phyloP scores from a whole-genome alignment of 2,888 invertebrate genomes.

The Drosophila cognata region DNA sequence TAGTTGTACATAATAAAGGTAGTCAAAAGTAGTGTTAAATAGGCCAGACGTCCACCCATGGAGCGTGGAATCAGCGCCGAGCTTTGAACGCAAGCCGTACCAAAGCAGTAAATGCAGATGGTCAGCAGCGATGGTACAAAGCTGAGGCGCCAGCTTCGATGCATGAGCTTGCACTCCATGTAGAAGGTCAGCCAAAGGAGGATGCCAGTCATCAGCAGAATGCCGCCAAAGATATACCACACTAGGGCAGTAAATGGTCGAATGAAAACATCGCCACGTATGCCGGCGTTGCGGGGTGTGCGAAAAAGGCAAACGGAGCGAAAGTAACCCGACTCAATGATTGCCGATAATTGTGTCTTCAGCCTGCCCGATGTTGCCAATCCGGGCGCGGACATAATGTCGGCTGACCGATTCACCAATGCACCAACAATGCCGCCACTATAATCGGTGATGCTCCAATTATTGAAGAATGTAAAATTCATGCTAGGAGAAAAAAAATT shows the following conservation, averaged over 20 bases:
- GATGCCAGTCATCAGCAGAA: slow-evolving; percentile 80
- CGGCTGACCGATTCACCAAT: slow-evolving; percentile 65
- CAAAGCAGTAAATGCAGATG: slow-evolving; percentile 84
- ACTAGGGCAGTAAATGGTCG: slow-evolving; percentile 87
- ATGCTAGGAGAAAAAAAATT: slow-evolving; percentile 53
- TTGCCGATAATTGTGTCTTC: slow-evolving; percentile 40
- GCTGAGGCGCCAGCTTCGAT: slow-evolving; percentile 34
- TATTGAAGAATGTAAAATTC: slow-evolving; percentile 58
- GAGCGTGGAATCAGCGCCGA: slow-evolving; percentile 85
- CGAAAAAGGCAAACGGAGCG: slow-evolving; percentile 87
- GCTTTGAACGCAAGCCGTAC: slow-evolving; percentile 86
- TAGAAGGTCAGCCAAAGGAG: slow-evolving; percentile 83
- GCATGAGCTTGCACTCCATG: slow-evolving; percentile 64
- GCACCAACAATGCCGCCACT: slow-evolving; percentile 78
- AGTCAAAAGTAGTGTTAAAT: slow-evolving; percentile 74
- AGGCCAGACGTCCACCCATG: slow-evolving; percentile 83
- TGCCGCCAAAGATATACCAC: slow-evolving; percentile 86
- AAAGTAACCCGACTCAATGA: slow-evolving; percentile 72
- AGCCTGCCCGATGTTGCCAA: slow-evolving; percentile 60
- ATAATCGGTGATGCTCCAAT: slow-evolving; percentile 75
- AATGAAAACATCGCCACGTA: slow-evolving; percentile 87
- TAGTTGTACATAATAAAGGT: slow-evolving; percentile 87
- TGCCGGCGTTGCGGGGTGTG: slow-evolving; percentile 86
- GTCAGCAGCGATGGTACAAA: slow-evolving; percentile 79
- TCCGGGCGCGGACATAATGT: slow-evolving; percentile 70